Conservation (phyloP, 2,797 vertebrate species). For the Denticeps clupeoides region DNA sequence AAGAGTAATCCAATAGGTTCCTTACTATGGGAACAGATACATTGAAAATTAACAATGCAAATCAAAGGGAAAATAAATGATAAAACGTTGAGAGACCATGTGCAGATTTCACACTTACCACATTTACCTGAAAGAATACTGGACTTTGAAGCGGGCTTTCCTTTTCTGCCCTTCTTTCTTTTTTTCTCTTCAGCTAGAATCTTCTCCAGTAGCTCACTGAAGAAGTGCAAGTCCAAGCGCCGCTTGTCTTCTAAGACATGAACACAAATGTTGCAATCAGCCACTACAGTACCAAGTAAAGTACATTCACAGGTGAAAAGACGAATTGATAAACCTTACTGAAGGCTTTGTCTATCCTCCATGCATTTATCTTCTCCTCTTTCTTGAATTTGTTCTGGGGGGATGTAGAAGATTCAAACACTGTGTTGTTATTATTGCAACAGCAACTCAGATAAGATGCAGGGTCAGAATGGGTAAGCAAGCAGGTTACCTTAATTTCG, state of each 20-base stretch:
- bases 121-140: neutral
- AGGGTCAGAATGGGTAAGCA: no score
- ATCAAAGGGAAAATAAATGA: neutral
- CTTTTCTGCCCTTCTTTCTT: conserved; percentile 67
- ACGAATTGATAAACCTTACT: conserved; percentile 77
- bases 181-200: conserved; percentile 72
- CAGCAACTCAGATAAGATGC: neutral
- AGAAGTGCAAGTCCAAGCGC: conserved; percentile 85
- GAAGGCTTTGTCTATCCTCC: conserved; percentile 97
- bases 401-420: conserved; percentile 14
- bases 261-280: no score
- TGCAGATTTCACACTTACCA: no score
- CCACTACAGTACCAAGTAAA: no score
- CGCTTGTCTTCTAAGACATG: conserved; percentile 68
- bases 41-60: neutral
- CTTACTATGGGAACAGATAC: conserved; percentile 27
- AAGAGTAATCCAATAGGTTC: conserved; percentile 37
- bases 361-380: conserved; percentile 81
- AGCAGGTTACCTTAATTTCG: conserved; percentile 98
- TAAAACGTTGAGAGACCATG: no score
- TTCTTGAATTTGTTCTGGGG: conserved; percentile 97
- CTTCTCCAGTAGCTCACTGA: conserved; percentile 78
- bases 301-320: no score
- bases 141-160: conserved; percentile 38
- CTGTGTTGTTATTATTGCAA: neutral